Percentiles rank a stretch among this genome's conserved stretches.
Evolutionary conservation across 2,888 invertebrate species (phyloP).

Genomic region (Cryptosula pallasiana): DNA sequence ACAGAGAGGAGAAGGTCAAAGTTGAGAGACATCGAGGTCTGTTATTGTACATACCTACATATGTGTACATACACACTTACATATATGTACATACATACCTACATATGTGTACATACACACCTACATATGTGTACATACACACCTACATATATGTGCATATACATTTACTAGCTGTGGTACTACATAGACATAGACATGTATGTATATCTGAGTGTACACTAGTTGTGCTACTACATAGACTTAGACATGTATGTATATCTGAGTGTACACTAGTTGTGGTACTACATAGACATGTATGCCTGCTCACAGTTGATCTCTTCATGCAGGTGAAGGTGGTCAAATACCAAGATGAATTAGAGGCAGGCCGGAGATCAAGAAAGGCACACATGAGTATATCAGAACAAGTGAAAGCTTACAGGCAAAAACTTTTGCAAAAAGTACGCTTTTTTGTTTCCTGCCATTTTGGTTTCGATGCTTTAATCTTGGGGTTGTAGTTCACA

Average conservation of each 20-base stretch:
- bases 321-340: conserved; percentile 74
- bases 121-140: neutral
- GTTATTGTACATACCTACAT: neutral
- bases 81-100: neutral
- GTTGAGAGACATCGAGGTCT: conserved; percentile 77
- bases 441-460: no score
- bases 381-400: conserved; percentile 66
- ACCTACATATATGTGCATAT: no score
- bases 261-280: no score
- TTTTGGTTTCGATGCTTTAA: no score
- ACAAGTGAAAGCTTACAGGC: conserved; percentile 83
- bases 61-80: neutral
- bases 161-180: no score
- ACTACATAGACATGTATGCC: neutral
- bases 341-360: conserved; percentile 92
- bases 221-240: no score
- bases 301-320: neutral
- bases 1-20: conserved; percentile 53
- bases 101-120: neutral
- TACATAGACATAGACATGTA: no score
- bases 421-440: conserved; percentile 81
- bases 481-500: no score
- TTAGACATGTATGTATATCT: no score
- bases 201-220: no score
- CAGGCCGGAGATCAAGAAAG: conserved; percentile 63